Percentiles rank a stretch among this genome's conserved stretches.
phyloP scores from a whole-genome alignment of 2,888 invertebrate species.

The Camponotus fellah region DNA sequence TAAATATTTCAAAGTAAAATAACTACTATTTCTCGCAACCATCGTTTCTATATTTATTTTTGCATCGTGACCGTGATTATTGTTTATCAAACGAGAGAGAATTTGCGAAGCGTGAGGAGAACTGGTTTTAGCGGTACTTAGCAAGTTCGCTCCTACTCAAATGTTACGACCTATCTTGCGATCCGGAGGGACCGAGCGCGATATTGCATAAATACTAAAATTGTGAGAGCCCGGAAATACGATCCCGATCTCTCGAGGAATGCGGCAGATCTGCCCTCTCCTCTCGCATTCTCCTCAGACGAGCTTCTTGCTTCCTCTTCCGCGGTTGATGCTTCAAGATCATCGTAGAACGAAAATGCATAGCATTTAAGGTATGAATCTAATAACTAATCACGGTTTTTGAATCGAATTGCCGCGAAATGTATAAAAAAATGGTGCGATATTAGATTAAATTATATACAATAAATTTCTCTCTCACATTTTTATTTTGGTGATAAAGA shows the following conservation, averaged over 20 bases:
- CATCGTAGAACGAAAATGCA: conserved; percentile 61
- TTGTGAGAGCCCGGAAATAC: conserved; percentile 61
- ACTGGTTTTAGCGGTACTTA: conserved; percentile 41
- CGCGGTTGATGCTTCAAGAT: conserved; percentile 57
- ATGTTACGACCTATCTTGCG: conserved; percentile 19
- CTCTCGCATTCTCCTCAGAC: conserved; percentile 26
- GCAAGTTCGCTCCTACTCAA: conserved; percentile 28
- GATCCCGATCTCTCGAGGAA: conserved; percentile 52
- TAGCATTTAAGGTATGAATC: conserved; percentile 61
- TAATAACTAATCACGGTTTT: conserved; percentile 63
- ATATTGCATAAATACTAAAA: conserved; percentile 64
- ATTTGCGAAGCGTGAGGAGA: conserved; percentile 1
- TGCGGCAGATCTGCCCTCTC: conserved; percentile 21
- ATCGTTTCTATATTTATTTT: background rate
- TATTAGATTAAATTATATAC: conserved; percentile 48
- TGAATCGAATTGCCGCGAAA: conserved; percentile 50
- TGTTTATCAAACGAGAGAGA: conserved; percentile 22
- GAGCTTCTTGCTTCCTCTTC: conserved; percentile 35
- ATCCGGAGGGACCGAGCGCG: conserved; percentile 23
- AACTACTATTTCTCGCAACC: background rate
- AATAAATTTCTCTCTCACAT: conserved; percentile 39
- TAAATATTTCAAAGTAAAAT: background rate
- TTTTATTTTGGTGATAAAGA: conserved; percentile 17
- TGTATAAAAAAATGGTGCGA: conserved; percentile 24
- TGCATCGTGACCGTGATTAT: background rate